phyloP scores from a whole-genome alignment of 2,797 vertebrate genomes.

The Pagetopsis macropterus region DNA sequence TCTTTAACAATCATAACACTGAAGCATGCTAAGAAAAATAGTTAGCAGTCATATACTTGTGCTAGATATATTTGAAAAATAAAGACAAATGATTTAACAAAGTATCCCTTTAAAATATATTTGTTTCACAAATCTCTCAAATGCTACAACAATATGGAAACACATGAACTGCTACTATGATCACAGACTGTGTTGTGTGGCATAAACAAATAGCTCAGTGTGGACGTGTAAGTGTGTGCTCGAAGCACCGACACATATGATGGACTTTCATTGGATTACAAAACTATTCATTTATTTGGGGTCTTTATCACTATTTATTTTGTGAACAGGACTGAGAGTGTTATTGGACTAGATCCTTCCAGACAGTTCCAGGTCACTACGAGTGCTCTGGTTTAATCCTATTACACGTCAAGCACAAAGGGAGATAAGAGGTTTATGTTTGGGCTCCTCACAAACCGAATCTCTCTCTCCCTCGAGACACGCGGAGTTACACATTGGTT shows the following conservation, averaged over 20 bases:
- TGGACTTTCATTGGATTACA: not conserved
- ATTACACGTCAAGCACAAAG: conserved; percentile 79
- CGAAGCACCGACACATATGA: not conserved
- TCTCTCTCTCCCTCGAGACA: conserved; percentile 49
- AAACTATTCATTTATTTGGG: not conserved
- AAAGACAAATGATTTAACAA: no score
- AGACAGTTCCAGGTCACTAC: conserved; percentile 60
- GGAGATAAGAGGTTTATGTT: conserved; percentile 82
- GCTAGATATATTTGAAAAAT: no score
- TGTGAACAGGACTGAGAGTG: not conserved
- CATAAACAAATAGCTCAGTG: conserved; percentile 6
- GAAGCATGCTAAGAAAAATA: no score
- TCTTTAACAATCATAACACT: no score
- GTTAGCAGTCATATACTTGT: no score
- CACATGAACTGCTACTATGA: conserved; percentile 14
- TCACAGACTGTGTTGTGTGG: not conserved
- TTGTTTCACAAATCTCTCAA: not conserved
- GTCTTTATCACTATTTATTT: not conserved
- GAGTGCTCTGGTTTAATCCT: conserved; percentile 81
- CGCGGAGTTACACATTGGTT: conserved; percentile 27
- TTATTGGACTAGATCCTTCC: conserved; percentile 50
- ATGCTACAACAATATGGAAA: not conserved
- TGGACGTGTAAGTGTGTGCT: not conserved
- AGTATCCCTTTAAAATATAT: no score
- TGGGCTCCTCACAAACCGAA: conserved; percentile 44